Evolutionary conservation across 1,140 invertebrate genomes (phyloP), one percentile per base, ranked within the genome.

Genomic region (Ephestia elutella): DNA sequence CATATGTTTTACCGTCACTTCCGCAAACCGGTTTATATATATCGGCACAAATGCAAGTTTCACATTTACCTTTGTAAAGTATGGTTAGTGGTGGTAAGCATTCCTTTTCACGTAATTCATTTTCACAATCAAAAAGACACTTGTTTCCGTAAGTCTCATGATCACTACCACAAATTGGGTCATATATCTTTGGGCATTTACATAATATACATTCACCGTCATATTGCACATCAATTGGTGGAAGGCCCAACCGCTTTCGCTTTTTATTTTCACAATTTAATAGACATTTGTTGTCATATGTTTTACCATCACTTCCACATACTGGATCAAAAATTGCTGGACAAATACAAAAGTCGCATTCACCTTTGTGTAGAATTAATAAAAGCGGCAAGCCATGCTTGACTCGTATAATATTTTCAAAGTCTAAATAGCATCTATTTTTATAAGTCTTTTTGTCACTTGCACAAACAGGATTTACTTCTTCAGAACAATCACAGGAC

Each of bases 121-220:
- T 71, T 63, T 75, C 70, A 57, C 82, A 86, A 0, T 72, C 57
- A 9, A 87, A 62, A 51, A 69, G 30, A 44, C 83, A 87, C 17
- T 60, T 50, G 57, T 84, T 88, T 13, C 49, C 50, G 56, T 84
- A 84, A 11, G 82, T 82, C 2, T 59, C 62, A 13, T 65, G 62
- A 53, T 83, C 68, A 32, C 60, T 75, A 2, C 72, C 78, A 62
- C 86, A 88, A 0, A 88, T 66, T 11, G 82, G 81, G 7, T 56
- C 19, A 25, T 70, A 77, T 2, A 63, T 38, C n/a, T 44, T 7
- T 5, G 53, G 25, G 15, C 71, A 77, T 2, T 48, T 32, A 35
- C 71, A 74, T 35, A 90, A 4, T 44, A 57, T 91, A 53, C 91
- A 93, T 57, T 89, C 84, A 93, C 96, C 63, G 90, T 90, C 3